Conservation (phyloP, 2,113 vertebrate species). For the Callithrix jacchus region DNA sequence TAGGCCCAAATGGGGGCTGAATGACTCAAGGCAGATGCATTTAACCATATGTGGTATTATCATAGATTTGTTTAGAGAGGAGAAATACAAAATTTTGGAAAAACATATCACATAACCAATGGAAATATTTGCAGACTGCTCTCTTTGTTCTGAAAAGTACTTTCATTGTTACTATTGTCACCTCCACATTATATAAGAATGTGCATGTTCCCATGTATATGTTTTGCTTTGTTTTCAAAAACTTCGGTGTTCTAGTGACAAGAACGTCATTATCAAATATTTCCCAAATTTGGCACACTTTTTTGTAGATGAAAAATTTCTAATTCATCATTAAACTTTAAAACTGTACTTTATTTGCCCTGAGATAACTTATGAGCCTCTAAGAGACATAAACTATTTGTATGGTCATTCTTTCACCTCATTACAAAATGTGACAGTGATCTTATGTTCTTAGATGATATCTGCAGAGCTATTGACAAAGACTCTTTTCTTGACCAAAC, state of each 20-base stretch:
- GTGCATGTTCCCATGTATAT: accelerated
- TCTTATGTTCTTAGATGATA: background rate
- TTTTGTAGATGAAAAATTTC: background rate
- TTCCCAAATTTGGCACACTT: background rate
- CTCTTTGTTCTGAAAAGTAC: background rate
- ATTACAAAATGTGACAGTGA: background rate
- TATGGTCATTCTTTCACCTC: background rate
- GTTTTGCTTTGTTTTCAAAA: background rate
- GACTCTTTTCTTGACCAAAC: background rate
- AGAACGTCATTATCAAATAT: background rate
- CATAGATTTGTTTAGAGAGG: background rate
- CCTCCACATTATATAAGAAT: background rate
- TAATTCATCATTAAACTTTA: background rate
- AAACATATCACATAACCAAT: background rate
- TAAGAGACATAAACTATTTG: background rate
- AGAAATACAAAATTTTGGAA: background rate
- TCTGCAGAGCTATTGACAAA: background rate
- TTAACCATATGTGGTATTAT: background rate
- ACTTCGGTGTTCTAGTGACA: background rate
- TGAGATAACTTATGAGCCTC: background rate
- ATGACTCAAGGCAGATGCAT: background rate
- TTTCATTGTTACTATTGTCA: background rate
- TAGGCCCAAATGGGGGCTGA: background rate
- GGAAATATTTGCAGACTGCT: background rate
- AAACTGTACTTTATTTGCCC: background rate